These are phyloP conservation scores for Tonatia bakeri DNA, from an alignment of 2,113 vertebrate genomes.

Conservation along the genomic window DNA sequence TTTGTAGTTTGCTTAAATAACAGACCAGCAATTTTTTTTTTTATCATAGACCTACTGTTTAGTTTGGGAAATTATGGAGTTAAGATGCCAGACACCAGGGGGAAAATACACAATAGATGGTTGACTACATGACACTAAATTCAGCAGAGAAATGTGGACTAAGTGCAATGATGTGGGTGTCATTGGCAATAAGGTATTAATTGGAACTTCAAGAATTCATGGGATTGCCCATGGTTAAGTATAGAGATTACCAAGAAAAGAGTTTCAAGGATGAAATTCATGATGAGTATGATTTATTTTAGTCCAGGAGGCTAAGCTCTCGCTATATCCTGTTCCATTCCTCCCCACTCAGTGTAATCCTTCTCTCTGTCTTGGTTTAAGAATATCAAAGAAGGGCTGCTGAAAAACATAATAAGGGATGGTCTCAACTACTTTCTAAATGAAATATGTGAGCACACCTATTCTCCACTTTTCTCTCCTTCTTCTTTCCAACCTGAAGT, in stretches of 20 bases:
- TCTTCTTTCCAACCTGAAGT: neutral
- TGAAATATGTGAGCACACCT: neutral
- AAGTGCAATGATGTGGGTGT: neutral
- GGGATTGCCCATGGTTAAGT: neutral
- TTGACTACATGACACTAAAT: neutral
- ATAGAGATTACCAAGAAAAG: neutral
- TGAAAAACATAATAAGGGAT: accelerated
- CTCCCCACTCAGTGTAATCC: neutral
- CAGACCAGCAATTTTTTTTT: neutral
- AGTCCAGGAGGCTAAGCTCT: neutral
- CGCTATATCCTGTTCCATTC: neutral
- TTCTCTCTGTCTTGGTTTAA: neutral
- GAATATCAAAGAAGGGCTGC: neutral
- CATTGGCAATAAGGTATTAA: neutral
- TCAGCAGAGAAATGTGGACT: neutral
- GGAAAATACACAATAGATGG: neutral
- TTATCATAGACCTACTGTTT: neutral
- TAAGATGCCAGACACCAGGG: neutral
- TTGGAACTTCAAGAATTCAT: neutral
- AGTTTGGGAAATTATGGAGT: neutral
- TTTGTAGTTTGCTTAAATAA: neutral
- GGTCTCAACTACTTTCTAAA: neutral
- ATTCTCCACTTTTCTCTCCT: neutral
- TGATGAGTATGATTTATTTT: neutral
- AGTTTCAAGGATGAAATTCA: neutral